phyloP scores from a whole-genome alignment of 2,113 vertebrate genomes.

The Diadophis punctatus region DNA sequence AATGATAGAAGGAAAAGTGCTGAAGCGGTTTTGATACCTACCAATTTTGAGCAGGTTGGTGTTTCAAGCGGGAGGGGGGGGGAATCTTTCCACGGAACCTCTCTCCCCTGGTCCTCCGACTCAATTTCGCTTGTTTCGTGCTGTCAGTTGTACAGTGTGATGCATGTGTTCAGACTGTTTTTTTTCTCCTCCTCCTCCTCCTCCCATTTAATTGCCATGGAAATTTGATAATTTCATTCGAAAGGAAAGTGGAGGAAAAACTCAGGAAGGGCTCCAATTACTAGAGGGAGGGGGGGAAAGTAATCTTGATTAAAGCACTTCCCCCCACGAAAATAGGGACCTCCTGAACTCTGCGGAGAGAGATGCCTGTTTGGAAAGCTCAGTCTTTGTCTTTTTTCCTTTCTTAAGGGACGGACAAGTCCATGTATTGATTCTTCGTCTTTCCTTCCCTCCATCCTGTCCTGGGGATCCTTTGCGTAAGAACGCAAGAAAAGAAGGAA shows the following conservation, averaged over 20 bases:
- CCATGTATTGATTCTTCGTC: conserved; percentile 27
- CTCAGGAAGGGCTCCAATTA: conserved; percentile 78
- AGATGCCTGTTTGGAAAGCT: conserved; percentile 56
- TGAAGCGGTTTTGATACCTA: conserved; percentile 31
- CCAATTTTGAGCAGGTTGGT: conserved; percentile 3
- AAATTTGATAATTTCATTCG: conserved; percentile 80
- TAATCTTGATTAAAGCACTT: conserved; percentile 81
- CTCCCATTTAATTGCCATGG: conserved; percentile 69
- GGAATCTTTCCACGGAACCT: conserved; percentile 13
- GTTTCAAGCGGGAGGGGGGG: background rate
- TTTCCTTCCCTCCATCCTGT: no score
- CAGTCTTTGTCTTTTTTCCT: conserved; percentile 6
- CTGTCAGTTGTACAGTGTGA: conserved; percentile 31
- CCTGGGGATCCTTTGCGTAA: conserved; percentile 16
- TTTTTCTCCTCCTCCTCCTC: conserved; percentile 11
- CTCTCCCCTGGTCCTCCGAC: background rate
- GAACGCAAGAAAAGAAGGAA: background rate
- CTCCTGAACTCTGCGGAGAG: conserved; percentile 61
- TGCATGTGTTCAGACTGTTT: conserved; percentile 51
- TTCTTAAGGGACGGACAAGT: background rate
- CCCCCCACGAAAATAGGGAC: conserved; percentile 68
- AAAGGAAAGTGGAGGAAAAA: conserved; percentile 59
- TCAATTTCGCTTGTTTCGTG: conserved; percentile 47
- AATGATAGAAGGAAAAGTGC: background rate
- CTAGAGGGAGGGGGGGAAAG: conserved; percentile 74